Base-by-base conservation (phyloP, 2,888 invertebrate species). In the Tenthredo notha region DNA sequence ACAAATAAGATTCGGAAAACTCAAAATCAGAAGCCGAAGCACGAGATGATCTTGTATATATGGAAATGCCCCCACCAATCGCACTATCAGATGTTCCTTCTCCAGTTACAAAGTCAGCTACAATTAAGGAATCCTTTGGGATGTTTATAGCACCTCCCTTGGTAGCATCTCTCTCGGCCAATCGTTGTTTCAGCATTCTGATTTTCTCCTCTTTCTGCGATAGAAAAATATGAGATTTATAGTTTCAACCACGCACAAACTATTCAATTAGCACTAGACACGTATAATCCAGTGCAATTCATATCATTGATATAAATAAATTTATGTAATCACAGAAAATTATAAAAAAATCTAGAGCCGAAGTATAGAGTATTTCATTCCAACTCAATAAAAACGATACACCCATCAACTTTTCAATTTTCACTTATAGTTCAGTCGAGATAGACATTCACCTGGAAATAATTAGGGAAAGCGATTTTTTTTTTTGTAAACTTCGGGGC, bases 181-280 rank as follows among this genome's bases (percentile, higher is more conserved):
- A 94, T 90, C 97, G 96, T 92, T 97, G 96, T 92, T 97, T 97
- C 90, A 98, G 94, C 89, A 96, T 95, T 87, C 97, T 96, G 88
- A 98, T 98, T 92, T 97, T 97, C 92, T 98, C 98, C 94, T 98
- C 98, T 94, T 98, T 98, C 98, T 98, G 94, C 43, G 93, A 94
- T 47, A 84, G 43, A 7, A 54, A n/a, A 54, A 6, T 54, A 54
- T 54, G n/a, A 75, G 84, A 86, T 54, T 54, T 7, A 54, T 54
- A n/a, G 54, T n/a, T 54, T 54, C 7, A 54, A n/a, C 54, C n/a
- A n/a, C n/a, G 6, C 54, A 6, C 18, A 0, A 0, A 50, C 50
- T 54, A n/a, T 54, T 54, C n/a, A 54, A 54, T 54, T 54, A 54
- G 54, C 25, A 25, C 25, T 25, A 21, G 37, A 37, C 25, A 61